Percentiles rank a stretch among this genome's conserved stretches.
Conservation (phyloP, 2,113 vertebrate genomes). For the Pteruthius melanotis region DNA sequence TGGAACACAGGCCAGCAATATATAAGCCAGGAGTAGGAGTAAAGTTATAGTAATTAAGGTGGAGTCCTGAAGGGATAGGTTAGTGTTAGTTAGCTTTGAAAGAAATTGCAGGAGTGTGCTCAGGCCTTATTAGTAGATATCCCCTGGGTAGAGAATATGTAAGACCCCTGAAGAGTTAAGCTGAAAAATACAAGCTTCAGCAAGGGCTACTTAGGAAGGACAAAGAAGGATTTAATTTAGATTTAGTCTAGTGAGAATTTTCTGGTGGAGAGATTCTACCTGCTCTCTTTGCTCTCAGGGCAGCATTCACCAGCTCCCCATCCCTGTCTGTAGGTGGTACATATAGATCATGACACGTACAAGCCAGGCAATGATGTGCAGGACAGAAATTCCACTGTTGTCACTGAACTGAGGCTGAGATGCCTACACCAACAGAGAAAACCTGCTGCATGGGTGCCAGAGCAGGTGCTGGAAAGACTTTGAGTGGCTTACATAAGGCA, state of each 20-base stretch:
- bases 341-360: neutral
- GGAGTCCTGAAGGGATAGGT: neutral
- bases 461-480: neutral
- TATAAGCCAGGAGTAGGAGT: neutral
- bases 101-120: neutral
- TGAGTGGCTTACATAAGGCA: neutral
- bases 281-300: neutral
- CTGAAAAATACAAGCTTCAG: neutral
- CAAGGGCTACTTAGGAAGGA: neutral
- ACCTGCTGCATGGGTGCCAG: neutral
- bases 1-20: neutral
- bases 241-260: neutral
- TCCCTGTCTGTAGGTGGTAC: neutral
- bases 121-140: slow-evolving; percentile 8
- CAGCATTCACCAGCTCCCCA: neutral
- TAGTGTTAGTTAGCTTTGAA: slow-evolving; percentile 22
- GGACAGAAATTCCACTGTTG: neutral
- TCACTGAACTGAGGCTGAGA: neutral
- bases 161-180: neutral
- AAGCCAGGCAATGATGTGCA: neutral
- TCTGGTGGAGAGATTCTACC: neutral
- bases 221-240: neutral
- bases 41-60: slow-evolving; percentile 17
- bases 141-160: neutral
- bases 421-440: neutral